Conservation (phyloP, 2,113 vertebrate species). For the Semicossyphus pulcher region DNA sequence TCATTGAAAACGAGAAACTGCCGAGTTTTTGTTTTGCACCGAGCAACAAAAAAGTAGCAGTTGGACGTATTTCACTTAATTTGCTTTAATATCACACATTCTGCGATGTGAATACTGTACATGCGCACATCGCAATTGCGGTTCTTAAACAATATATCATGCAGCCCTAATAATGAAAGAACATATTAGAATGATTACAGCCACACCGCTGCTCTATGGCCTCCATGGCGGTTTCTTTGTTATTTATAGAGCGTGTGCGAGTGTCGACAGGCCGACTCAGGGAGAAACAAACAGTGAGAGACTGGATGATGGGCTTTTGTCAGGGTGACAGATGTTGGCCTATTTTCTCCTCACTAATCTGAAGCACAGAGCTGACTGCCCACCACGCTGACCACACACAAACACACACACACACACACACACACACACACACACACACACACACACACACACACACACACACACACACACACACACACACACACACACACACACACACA, state of each 20-base stretch:
- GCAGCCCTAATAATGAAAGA: too few species aligned
- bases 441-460: not conserved
- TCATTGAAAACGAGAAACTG: too few species aligned
- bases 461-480: slow-evolving; percentile 41
- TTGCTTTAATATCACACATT: too few species aligned
- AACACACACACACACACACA: slow-evolving; percentile 34
- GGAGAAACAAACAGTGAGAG: slow-evolving; percentile 16
- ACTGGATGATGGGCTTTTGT: slow-evolving; percentile 64
- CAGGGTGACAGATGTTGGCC: slow-evolving; percentile 81
- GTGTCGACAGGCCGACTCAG: not conserved
- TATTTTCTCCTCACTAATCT: slow-evolving; percentile 79
- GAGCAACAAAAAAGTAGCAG: too few species aligned
- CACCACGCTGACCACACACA: slow-evolving; percentile 40
- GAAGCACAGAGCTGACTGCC: slow-evolving; percentile 51
- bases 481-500: not conserved
- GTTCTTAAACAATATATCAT: too few species aligned
- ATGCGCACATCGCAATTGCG: too few species aligned
- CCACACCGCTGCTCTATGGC: not conserved
- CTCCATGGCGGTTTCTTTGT: not conserved
- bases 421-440: not conserved
- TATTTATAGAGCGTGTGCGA: not conserved
- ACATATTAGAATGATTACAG: not conserved
- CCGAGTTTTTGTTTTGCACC: too few species aligned
- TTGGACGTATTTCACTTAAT: too few species aligned
- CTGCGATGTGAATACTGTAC: too few species aligned